These are phyloP conservation scores for Chrysolina haemoptera DNA, from an alignment of 2,888 invertebrate genomes.

Conservation along the genomic window DNA sequence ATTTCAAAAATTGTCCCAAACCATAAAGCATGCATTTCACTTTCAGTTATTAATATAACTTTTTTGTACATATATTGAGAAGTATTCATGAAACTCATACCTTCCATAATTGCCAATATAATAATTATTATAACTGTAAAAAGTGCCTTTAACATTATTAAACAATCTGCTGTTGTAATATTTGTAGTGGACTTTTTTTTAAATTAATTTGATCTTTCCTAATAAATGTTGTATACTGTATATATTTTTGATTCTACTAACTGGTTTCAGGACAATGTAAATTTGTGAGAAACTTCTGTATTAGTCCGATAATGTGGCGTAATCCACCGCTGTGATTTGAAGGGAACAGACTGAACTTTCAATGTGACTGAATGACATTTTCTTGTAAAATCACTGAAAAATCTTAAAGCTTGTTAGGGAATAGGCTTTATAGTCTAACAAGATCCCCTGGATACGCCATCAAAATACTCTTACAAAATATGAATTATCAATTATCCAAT, in stretches of 20 bases:
- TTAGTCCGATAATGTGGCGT: no score
- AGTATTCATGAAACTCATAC: conserved; percentile 65
- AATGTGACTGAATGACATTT: not conserved
- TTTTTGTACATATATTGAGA: conserved; percentile 41
- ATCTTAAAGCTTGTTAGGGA: no score
- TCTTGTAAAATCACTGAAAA: no score
- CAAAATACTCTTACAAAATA: not conserved
- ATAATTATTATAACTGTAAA: conserved; percentile 64
- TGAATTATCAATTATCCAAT: not conserved
- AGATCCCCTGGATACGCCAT: no score
- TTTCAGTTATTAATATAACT: not conserved
- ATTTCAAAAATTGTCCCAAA: conserved; percentile 50
- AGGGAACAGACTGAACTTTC: not conserved
- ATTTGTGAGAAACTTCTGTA: no score
- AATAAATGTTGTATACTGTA: conserved; percentile 52
- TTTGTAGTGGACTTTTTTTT: conserved; percentile 32
- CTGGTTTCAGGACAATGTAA: not conserved
- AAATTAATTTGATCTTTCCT: conserved; percentile 41
- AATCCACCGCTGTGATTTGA: no score
- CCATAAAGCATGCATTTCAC: conserved; percentile 32
- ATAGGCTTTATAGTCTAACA: no score
- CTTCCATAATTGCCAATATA: conserved; percentile 70
- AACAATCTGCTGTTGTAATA: conserved; percentile 44
- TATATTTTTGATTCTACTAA: conserved; percentile 1
- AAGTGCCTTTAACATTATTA: conserved; percentile 68